Evolutionary conservation across 2,113 vertebrate genomes (phyloP).

Genomic region (Phrynosoma blainvillii): DNA sequence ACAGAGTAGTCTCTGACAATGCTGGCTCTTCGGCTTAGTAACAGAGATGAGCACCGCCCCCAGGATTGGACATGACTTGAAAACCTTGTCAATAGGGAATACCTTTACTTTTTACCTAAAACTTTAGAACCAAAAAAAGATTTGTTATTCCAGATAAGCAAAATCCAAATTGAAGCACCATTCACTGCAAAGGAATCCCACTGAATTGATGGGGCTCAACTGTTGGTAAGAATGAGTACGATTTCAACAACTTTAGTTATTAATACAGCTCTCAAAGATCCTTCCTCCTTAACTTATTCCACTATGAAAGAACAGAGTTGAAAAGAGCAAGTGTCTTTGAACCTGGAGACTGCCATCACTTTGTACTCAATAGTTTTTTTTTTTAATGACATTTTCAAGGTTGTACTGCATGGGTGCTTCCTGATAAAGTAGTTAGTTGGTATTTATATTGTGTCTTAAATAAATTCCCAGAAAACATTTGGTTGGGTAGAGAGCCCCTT

Average conservation of each 20-base stretch:
- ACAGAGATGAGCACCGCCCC: no score
- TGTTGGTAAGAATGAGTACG: no score
- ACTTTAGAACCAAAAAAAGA: no score
- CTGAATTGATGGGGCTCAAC: no score
- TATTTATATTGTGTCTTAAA: conserved; percentile 59
- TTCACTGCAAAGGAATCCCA: no score
- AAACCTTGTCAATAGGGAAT: no score
- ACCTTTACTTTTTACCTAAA: no score
- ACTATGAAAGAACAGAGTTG: conserved; percentile 58
- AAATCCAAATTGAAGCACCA: no score
- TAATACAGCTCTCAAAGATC: not conserved
- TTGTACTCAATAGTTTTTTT: conserved; percentile 76
- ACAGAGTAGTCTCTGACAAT: no score
- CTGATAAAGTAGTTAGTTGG: conserved; percentile 49
- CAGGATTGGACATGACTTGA: no score
- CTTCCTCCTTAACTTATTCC: conserved; percentile 64
- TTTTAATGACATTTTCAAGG: conserved; percentile 71
- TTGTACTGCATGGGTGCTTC: conserved; percentile 68
- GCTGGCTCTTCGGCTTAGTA: no score
- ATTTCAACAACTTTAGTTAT: not conserved
- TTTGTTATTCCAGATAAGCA: no score
- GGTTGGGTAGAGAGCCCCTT: conserved; percentile 54
- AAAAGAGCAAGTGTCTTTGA: conserved; percentile 48
- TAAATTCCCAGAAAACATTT: conserved; percentile 59
- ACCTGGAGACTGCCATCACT: conserved; percentile 66